Evolutionary conservation across 2,888 invertebrate species (phyloP).

Genomic region (Nomada ruficornis): DNA sequence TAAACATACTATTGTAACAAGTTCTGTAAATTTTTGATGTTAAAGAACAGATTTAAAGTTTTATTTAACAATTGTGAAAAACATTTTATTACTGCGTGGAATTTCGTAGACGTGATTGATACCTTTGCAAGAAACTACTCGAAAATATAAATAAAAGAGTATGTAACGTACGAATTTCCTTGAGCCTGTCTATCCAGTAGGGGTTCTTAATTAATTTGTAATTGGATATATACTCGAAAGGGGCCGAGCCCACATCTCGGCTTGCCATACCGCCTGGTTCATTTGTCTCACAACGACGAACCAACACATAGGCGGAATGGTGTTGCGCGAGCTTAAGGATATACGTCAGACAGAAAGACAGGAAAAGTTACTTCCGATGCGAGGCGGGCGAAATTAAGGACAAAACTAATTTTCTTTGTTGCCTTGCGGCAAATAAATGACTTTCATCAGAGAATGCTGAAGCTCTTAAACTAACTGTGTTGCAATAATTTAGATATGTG

Average conservation of each 20-base stretch:
- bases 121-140: no score
- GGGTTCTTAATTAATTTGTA: constrained; percentile 22
- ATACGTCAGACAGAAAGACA: neutral
- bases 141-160: no score
- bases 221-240: constrained; percentile 2
- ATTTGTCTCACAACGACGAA: constrained; percentile 43
- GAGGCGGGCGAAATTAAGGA: neutral
- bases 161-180: neutral
- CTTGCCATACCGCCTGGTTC: constrained; percentile 28
- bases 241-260: neutral
- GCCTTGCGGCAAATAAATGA: neutral
- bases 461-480: neutral
- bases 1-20: no score
- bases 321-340: neutral
- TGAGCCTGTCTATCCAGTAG: neutral
- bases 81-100: no score
- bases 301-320: constrained; percentile 17
- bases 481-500: neutral
- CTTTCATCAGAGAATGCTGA: neutral
- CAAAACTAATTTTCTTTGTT: neutral
- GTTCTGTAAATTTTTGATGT: neutral
- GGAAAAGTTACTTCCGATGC: neutral
- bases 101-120: no score
- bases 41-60: no score
- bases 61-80: no score